phyloP scores from a whole-genome alignment of 2,888 invertebrate genomes.

The Sminthurides aquaticus region DNA sequence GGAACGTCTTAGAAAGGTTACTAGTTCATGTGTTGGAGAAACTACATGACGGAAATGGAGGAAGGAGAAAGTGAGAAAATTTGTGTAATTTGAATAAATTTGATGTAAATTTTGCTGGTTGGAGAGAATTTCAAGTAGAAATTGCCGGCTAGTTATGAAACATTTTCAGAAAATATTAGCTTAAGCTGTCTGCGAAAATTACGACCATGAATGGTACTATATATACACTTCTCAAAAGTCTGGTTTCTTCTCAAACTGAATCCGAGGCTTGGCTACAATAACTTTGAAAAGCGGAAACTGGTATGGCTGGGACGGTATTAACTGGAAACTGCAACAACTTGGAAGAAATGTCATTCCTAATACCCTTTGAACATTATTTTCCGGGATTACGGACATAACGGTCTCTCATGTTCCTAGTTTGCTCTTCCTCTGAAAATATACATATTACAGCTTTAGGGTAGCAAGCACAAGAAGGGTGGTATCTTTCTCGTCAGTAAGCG shows the following conservation, averaged over 20 bases:
- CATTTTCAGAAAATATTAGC: neutral
- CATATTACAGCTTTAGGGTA: neutral
- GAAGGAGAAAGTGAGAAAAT: neutral
- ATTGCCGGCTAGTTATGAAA: no score
- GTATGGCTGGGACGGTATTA: no score
- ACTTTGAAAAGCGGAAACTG: no score
- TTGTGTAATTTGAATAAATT: neutral
- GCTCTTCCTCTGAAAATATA: neutral
- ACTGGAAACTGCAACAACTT: no score
- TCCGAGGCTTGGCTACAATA: no score
- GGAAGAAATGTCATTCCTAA: neutral
- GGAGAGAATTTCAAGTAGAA: no score
- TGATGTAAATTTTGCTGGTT: neutral
- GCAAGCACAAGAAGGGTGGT: neutral
- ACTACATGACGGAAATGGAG: no score
- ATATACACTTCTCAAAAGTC: neutral
- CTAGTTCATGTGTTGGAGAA: no score
- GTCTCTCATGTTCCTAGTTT: neutral
- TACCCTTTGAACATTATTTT: neutral
- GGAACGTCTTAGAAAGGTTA: no score
- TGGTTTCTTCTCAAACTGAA: no score
- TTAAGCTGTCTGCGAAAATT: slow-evolving; percentile 2
- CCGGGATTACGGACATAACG: neutral
- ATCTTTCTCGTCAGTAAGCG: neutral
- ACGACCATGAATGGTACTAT: neutral